Evolutionary conservation across 2,113 vertebrate species (phyloP).

Genomic region (Himantopus leucocephalus): DNA sequence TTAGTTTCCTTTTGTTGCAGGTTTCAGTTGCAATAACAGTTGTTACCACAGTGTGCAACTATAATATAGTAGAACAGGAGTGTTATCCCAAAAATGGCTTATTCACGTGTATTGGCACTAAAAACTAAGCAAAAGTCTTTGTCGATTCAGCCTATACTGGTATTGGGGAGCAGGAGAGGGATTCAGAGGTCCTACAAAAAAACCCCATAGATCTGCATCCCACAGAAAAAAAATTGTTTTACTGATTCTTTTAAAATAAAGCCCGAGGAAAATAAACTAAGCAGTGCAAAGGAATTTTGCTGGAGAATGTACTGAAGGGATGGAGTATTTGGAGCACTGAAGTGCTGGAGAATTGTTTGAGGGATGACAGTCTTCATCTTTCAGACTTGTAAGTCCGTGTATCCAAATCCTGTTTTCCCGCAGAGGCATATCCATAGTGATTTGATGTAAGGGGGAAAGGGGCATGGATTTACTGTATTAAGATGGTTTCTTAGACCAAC

Average conservation of each 20-base stretch:
- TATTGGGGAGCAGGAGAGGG: not conserved
- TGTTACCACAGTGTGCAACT: not conserved
- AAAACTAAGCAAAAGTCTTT: not conserved
- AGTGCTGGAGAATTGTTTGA: not conserved
- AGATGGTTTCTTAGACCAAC: not conserved
- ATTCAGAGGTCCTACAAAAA: not conserved
- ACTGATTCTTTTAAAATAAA: not conserved
- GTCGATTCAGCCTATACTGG: not conserved
- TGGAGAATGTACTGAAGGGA: not conserved
- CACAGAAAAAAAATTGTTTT: not conserved
- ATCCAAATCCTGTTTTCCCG: not conserved
- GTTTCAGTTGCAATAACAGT: not conserved
- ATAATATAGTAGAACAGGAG: not conserved
- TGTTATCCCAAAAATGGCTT: not conserved
- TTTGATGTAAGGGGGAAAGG: not conserved
- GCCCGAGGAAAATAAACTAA: not conserved
- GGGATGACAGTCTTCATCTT: not conserved
- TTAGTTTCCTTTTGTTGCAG: not conserved
- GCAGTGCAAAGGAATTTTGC: not conserved
- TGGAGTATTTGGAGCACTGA: no score
- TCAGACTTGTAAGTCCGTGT: not conserved
- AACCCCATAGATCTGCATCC: not conserved
- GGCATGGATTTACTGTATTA: not conserved
- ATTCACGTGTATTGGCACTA: not conserved
- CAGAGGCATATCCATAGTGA: not conserved